Evolutionary conservation across 1,140 invertebrate species (phyloP), one percentile per base, ranked within the genome.

Genomic region (Orius laevigatus): DNA sequence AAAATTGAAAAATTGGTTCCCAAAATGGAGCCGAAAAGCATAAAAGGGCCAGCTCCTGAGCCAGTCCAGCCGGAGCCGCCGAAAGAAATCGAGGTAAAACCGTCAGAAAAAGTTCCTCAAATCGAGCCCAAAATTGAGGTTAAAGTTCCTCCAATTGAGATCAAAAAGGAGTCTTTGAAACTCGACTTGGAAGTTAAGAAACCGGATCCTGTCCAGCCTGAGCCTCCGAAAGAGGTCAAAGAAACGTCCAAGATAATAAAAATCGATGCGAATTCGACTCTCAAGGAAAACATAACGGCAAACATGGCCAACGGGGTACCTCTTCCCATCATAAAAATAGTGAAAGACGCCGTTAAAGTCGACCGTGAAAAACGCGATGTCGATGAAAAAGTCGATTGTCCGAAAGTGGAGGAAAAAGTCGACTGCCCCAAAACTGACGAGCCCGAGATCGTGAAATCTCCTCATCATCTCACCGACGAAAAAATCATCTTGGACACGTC

Each of bases 121-220:
- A 48, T 32, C 35, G 15, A 38, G 41, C 50, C 14, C 46, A 50
- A 41, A 18, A 15, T 40, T 40, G 46, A 49, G 42, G 25, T 12
- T 19, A 46, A 35, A 50, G 25, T 8, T 3, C 25, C 8, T 3
- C 3, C 3, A 25, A 25, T 25, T 25, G n/a, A 8, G 20, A 8
- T 45, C 20, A 45, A 15, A 19, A 15, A 19, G 18, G 18, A 42
- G 5, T 16, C 12, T 16, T 42, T 18, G 16, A 42, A 42, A 15
- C 40, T 16, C 5, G 40, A 12, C 2, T 5, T 31, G 9, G n/a
- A 45, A 33, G 14, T 9, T 25, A 31, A 14, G n/a, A 45, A 14
- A 12, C 16, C 16, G 8, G 25, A 31, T n/a, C 6, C 10, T 1
- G 43, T 25, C 31, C 31, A 9, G 32, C 34, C 20, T 11, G 12